Conservation (phyloP, 2,113 vertebrate genomes). For the Pungitius pungitius region DNA sequence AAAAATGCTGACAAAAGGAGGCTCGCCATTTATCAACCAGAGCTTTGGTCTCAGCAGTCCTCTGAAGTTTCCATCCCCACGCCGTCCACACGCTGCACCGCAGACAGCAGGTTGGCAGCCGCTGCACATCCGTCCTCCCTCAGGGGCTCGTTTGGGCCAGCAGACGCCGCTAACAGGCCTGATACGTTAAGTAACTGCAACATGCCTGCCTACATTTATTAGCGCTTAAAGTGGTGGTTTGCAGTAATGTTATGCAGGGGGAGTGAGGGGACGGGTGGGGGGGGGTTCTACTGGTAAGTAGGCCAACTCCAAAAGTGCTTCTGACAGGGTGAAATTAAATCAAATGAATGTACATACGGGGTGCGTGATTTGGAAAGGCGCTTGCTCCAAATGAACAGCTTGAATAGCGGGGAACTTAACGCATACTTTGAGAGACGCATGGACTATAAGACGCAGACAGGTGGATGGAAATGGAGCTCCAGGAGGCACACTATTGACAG, state of each 20-base stretch:
- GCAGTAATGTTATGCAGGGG: conserved; percentile 1
- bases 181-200: neutral
- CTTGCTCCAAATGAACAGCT: neutral
- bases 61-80: neutral
- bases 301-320: neutral
- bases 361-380: neutral
- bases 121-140: conserved; percentile 3
- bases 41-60: neutral
- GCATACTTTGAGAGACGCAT: neutral
- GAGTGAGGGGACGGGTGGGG: neutral
- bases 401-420: neutral
- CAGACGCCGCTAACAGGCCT: neutral
- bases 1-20: neutral
- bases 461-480: neutral
- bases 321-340: conserved; percentile 4
- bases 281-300: neutral
- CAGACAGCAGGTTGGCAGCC: neutral
- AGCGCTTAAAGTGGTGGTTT: conserved; percentile 17
- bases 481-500: neutral
- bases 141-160: conserved; percentile 1
- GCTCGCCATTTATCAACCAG: neutral
- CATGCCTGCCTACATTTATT: conserved; percentile 19
- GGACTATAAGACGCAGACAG: neutral
- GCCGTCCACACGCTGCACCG: neutral
- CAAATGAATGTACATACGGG: neutral